These are phyloP conservation scores for Pygoscelis adeliae DNA, from an alignment of 2,113 vertebrate species.

Conservation along the genomic window DNA sequence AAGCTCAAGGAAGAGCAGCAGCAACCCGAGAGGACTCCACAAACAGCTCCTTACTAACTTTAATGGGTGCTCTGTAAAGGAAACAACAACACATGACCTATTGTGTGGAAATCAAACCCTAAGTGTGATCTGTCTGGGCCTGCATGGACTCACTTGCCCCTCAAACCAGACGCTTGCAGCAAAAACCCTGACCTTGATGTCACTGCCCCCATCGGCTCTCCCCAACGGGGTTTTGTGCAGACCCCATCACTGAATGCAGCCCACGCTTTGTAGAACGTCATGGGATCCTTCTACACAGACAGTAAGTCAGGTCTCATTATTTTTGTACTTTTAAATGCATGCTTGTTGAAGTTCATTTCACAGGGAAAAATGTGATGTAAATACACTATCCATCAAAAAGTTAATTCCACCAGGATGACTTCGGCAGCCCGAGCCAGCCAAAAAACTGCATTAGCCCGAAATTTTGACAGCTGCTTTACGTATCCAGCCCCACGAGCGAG, in stretches of 20 bases:
- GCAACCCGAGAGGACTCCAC: neutral
- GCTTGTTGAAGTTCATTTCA: neutral
- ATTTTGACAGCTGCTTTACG: neutral
- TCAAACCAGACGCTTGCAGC: neutral
- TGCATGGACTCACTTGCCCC: neutral
- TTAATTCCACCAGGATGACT: neutral
- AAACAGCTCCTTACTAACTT: neutral
- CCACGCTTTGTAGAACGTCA: accelerated
- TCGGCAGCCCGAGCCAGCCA: neutral
- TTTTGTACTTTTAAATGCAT: neutral
- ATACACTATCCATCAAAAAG: neutral
- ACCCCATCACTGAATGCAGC: accelerated
- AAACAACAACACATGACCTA: neutral
- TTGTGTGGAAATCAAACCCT: neutral
- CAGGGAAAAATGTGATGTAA: neutral
- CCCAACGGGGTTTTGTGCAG: accelerated
- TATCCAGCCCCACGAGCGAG: neutral
- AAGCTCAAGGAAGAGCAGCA: neutral
- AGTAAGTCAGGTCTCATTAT: neutral
- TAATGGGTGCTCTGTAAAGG: neutral
- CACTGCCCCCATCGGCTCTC: neutral
- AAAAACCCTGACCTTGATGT: neutral
- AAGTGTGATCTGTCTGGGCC: neutral
- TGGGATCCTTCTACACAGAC: neutral
- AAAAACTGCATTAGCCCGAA: neutral